Evolutionary conservation across 37 sponge, comb jelly and placozoan genomes (phyloP), one percentile per base, ranked within the genome.

Genomic region (Bolinopsis microptera): DNA sequence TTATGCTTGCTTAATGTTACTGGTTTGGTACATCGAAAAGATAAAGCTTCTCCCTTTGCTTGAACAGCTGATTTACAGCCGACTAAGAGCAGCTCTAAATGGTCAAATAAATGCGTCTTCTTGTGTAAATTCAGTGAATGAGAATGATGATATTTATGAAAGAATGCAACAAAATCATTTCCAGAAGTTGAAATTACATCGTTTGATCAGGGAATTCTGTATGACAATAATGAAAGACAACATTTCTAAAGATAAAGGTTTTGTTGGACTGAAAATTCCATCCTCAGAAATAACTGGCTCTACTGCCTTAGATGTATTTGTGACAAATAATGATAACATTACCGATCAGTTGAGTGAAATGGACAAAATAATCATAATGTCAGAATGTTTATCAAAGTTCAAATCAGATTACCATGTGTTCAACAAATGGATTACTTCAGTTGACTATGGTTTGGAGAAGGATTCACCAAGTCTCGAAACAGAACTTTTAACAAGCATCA

Each of bases 1-100:
- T n/a, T 86, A 86, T 41, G 90, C 90, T 23, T 86, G 90, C 22
- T 39, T 86, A 2, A 40, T 24, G 36, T 86, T 86, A 1, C 39
- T 86, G 3, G 61, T 41, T 0, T 86, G 61, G 41, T 24, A 36
- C 21, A 39, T 86, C 22, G 61, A 39, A 41, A 41, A 39, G 61
- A 41, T 86, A 24, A 38, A 86, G n/a, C 30, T 86, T 0, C 13
- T 86, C 3, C 30, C 32, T 36, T 9, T 86, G 28, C n/a, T 86
- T 2, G 90, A 86, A 28, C 30, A 86, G 90, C 9, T 36, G 18
- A 86, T 39, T 39, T 24, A 33, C 26, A 13, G 30, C 0, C 38
- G 61, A 86, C 41, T 86, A 3, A 18, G 41, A 26, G 39, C 9
- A 5, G 0, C 36, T 22, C 61, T 86, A 0, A 86, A 86, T 27